These are phyloP conservation scores for Pogonomyrmex barbatus DNA, from an alignment of 1,140 invertebrate species.

Conservation along the genomic window DNA sequence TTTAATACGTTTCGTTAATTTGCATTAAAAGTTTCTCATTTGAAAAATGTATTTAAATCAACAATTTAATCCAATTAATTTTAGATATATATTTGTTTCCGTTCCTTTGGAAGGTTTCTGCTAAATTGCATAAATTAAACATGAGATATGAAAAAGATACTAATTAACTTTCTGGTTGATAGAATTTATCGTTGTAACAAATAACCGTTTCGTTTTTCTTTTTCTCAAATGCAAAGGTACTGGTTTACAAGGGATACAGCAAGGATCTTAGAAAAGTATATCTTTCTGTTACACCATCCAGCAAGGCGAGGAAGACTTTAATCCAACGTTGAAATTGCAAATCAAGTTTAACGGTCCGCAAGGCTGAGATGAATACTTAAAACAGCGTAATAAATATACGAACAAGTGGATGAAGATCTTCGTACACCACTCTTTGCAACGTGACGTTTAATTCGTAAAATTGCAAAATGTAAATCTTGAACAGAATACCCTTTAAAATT, in stretches of 20 bases:
- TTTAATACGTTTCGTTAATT: no score
- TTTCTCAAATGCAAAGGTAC: background rate
- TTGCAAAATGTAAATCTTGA: background rate
- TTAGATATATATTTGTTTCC: background rate
- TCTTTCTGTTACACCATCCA: slow-evolving; percentile 26
- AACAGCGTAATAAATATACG: slow-evolving; percentile 39
- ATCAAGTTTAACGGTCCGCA: slow-evolving; percentile 45
- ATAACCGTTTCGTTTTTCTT: background rate
- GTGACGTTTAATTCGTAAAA: slow-evolving; percentile 20
- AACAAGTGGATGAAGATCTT: slow-evolving; percentile 5
- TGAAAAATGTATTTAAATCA: background rate
- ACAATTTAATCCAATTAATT: background rate
- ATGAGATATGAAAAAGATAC: background rate
- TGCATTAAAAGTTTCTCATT: background rate
- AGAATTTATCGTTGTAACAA: background rate
- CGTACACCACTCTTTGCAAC: slow-evolving; percentile 10
- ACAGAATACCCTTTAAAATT: background rate
- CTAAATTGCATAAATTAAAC: background rate
- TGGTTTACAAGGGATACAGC: background rate
- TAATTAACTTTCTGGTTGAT: slow-evolving; percentile 18
- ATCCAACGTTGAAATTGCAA: slow-evolving; percentile 61
- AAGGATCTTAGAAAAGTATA: slow-evolving; percentile 10
- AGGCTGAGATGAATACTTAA: slow-evolving; percentile 54
- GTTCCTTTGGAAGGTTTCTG: background rate
- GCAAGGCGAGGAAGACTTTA: slow-evolving; percentile 39